These are phyloP conservation scores for Corbicula japonica DNA, from an alignment of 2,888 invertebrate genomes.

Conservation along the genomic window DNA sequence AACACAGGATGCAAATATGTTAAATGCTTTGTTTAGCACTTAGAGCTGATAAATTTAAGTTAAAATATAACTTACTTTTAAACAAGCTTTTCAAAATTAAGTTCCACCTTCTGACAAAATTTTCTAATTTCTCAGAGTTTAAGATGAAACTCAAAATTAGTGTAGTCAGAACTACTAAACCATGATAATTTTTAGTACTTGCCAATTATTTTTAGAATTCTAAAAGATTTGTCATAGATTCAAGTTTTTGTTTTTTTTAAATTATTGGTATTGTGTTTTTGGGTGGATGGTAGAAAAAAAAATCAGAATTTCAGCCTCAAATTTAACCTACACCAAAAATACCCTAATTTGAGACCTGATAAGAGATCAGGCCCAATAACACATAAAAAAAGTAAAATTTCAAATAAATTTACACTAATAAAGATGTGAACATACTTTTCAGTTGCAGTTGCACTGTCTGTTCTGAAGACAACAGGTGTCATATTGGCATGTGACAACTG, in stretches of 20 bases:
- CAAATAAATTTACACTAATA: too few relatives aligned
- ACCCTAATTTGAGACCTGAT: background rate
- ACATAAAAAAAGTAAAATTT: background rate
- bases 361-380: background rate
- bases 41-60: too few relatives aligned
- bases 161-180: too few relatives aligned
- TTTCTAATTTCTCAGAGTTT: background rate
- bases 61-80: background rate
- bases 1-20: background rate
- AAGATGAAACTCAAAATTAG: too few relatives aligned
- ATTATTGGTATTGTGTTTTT: too few relatives aligned
- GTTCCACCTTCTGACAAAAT: background rate
- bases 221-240: too few relatives aligned
- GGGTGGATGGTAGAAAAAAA: background rate
- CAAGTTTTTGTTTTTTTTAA: too few relatives aligned
- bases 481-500: constrained; percentile 87
- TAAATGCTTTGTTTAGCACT: too few relatives aligned
- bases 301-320: background rate
- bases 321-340: background rate
- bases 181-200: too few relatives aligned
- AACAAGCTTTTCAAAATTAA: background rate
- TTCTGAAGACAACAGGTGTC: constrained; percentile 86
- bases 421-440: constrained; percentile 68
- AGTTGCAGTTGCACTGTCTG: constrained; percentile 76
- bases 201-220: too few relatives aligned